A percentile compares a stretch with the other conserved stretches of the same genome.
Conservation (phyloP, 2,113 vertebrate species). For the Saimiri boliviensis region DNA sequence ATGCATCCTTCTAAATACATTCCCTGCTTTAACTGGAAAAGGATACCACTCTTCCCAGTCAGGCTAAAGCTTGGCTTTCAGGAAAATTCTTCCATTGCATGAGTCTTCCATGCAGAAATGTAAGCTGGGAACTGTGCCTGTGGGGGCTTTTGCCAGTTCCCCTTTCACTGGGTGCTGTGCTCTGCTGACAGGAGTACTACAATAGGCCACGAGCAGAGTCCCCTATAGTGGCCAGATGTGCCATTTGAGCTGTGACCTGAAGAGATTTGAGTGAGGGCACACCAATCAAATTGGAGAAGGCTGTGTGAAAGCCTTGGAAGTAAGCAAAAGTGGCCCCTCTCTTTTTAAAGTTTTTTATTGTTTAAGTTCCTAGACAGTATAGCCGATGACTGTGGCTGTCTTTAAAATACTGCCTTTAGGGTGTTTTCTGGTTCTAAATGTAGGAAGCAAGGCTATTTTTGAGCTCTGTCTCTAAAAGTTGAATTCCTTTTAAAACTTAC, state of each 20-base stretch:
- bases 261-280: neutral
- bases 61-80: neutral
- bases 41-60: neutral
- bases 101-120: neutral
- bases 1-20: fast-evolving
- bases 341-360: neutral
- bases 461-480: conserved; percentile 41
- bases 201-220: neutral
- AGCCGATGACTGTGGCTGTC: neutral
- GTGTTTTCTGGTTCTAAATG: conserved; percentile 55
- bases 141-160: neutral
- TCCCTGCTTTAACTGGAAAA: neutral
- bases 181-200: neutral
- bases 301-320: neutral
- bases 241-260: neutral
- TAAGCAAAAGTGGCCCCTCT: neutral
- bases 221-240: neutral
- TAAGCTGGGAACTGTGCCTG: neutral
- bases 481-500: conserved; percentile 56
- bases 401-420: conserved; percentile 31
- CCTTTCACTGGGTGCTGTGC: neutral
- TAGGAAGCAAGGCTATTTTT: conserved; percentile 56
- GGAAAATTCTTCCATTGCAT: neutral
- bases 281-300: neutral
- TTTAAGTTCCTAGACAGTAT: neutral